Evolutionary conservation across 1,140 invertebrate genomes (phyloP), one percentile per base, ranked within the genome.

Genomic region (Drosophila ogumai): DNA sequence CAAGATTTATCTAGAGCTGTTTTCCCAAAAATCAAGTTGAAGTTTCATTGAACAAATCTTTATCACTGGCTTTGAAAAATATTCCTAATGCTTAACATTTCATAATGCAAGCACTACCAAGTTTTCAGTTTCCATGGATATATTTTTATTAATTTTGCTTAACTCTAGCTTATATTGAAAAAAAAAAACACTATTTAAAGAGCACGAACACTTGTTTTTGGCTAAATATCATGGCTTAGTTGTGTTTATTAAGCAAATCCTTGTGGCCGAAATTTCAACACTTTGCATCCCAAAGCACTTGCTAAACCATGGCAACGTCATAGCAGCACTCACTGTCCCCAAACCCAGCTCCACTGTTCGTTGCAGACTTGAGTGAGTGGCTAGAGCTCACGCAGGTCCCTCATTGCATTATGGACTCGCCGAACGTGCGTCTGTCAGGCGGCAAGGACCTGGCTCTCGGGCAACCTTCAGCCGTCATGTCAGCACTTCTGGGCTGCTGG

Each of bases 381-480:
- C 13, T 19, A 19, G 19, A 22, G 28, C 43, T 31, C 28, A 52
- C n/a, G 36, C 22, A 67, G 36, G 66, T 59, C 52, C 19, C n/a
- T 58, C 31, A 36, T 50, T 72, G 69, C 67, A 59, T 50, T 72
- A 72, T 72, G 34, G 44, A 72, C 67, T 59, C 22, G 6, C 19
- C 36, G 69, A 69, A 73, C 69, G 69, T 73, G 69, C 69, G 69
- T 72, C 54, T 59, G 69, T 59, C 69, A 57, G 46, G 38, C 17
- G n/a, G 32, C 32, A 47, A 32, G 61, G 61, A 64, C 54, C 44
- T 36, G 63, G 56, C 28, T 56, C 28, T 22, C 31, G 34, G 59
- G 17, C 44, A 50, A 15, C 15, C 41, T 38, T 19, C 31, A 25
- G 38, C 22, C 32, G 19, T 43, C 50, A 47, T 71, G 65, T 57